Base-by-base conservation (phyloP, 2,797 vertebrate genomes). In the Spheniscus humboldti region DNA sequence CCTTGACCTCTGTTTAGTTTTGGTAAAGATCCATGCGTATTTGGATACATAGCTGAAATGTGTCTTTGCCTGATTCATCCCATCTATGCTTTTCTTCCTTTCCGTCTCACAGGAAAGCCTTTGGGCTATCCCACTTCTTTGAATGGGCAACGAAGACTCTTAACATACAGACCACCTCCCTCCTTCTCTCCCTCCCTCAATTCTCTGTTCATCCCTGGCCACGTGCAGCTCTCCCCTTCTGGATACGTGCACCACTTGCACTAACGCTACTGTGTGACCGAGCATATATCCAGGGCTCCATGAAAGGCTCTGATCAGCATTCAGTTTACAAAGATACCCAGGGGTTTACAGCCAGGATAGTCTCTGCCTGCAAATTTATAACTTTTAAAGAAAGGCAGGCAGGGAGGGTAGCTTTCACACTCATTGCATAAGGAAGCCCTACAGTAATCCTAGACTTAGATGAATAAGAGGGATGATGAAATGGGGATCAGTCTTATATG, bases 21-120 rank as follows among this genome's bases (percentile, higher is more conserved):
- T 43, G n/a, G 19, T 73, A 43, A 69, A 84, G 20, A 63, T 24
- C 37, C 1, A 2, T 7, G 7, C 0, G 0, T 47, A 19, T 78
- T 50, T 84, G 47, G 13, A 47, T 66, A 73, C 6, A 5, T 2
- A 52, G 27, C 13, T 79, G 74, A 63, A 85, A 76, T 18, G 27
- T 31, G 8, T 13, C 48, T 79, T 78, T 91, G 18, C 41, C 37
- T 25, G 23, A 19, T 52, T 76, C 27, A 69, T 47, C 35, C 41
- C 17, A 17, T 39, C 11, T 73, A 13, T n/a, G 15, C 33, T 73
- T 79, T 73, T 19, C 11, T 59, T 37, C 39, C 17, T 81, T 85
- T 74, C 53, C 6, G 8, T 69, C 35, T 88, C n/a, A 66, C 24
- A n/a, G 31, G 24, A 71, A 6, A 60, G 12, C 12, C 30, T 71